Evolutionary conservation across 2,113 vertebrate genomes (phyloP).

Genomic region (Clarias macrocephalus): DNA sequence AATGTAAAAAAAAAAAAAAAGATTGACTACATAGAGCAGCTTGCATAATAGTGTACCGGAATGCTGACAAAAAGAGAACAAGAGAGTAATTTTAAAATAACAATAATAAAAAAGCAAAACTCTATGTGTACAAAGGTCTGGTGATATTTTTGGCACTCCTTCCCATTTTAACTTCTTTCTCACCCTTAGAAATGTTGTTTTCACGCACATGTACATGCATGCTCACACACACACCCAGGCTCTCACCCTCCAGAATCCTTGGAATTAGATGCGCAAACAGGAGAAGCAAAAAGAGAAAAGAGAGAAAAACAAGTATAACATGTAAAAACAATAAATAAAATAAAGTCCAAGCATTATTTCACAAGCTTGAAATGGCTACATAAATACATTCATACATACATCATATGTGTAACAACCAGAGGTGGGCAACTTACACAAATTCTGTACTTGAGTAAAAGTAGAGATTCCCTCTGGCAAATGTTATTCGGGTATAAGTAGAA

Average conservation of each 20-base stretch:
- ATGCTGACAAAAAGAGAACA: conserved; percentile 1
- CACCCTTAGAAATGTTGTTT: conserved; percentile 40
- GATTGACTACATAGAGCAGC: neutral
- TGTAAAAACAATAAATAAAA: neutral
- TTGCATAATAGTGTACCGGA: neutral
- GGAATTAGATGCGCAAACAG: conserved; percentile 46
- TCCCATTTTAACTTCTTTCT: neutral
- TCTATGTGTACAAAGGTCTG: neutral
- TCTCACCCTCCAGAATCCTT: conserved; percentile 35
- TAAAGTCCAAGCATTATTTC: conserved; percentile 9
- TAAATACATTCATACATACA: too few species aligned
- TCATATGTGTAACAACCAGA: neutral
- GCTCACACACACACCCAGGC: conserved; percentile 12
- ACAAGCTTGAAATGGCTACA: conserved; percentile 43
- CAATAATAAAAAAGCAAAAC: neutral
- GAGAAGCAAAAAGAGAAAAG: conserved; percentile 19
- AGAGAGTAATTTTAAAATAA: neutral
- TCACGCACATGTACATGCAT: neutral
- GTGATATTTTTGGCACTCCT: conserved; percentile 39
- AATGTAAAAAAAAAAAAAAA: neutral
- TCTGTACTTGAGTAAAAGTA: too few species aligned
- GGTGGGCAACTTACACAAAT: too few species aligned
- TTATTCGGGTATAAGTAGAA: too few species aligned
- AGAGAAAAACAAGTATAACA: neutral
- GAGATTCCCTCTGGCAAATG: too few species aligned